Percentiles rank a stretch among this genome's conserved stretches.
Conservation (phyloP, 1,140 invertebrate genomes). For the Apis laboriosa region DNA sequence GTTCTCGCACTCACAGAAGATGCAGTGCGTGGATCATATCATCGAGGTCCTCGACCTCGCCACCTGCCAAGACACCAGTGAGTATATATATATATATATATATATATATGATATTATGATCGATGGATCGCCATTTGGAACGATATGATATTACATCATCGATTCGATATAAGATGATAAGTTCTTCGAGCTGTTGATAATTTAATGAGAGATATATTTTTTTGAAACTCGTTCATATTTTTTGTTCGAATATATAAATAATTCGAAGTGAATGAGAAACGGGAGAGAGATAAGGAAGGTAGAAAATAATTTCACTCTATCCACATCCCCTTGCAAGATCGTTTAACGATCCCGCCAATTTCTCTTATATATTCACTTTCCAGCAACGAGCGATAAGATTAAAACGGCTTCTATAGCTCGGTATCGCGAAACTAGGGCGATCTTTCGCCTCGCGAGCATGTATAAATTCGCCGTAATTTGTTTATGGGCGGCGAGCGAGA, state of each 20-base stretch:
- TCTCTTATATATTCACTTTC: not conserved
- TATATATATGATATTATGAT: not conserved
- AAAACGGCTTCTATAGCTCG: not conserved
- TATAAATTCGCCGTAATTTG: conserved; percentile 47
- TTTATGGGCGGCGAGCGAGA: conserved; percentile 24
- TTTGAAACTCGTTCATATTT: too few species aligned
- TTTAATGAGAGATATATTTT: too few species aligned
- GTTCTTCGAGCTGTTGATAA: too few species aligned
- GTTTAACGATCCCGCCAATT: not conserved
- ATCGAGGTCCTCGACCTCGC: conserved; percentile 89
- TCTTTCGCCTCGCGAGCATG: not conserved
- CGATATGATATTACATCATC: too few species aligned
- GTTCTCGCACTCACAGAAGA: conserved; percentile 88
- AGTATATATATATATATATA: conserved; percentile 66
- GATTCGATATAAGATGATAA: too few species aligned
- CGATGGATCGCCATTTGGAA: not conserved
- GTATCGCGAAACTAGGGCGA: conserved; percentile 5
- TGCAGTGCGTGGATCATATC: conserved; percentile 90
- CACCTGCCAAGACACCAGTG: conserved; percentile 90
- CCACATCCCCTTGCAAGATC: too few species aligned
- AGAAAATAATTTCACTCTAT: too few species aligned
- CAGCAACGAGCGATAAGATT: not conserved
- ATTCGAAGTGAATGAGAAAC: too few species aligned
- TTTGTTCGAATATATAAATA: too few species aligned
- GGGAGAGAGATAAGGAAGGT: too few species aligned